Evolutionary conservation across 2,888 invertebrate species (phyloP).

Genomic region (Eurois occulta): DNA sequence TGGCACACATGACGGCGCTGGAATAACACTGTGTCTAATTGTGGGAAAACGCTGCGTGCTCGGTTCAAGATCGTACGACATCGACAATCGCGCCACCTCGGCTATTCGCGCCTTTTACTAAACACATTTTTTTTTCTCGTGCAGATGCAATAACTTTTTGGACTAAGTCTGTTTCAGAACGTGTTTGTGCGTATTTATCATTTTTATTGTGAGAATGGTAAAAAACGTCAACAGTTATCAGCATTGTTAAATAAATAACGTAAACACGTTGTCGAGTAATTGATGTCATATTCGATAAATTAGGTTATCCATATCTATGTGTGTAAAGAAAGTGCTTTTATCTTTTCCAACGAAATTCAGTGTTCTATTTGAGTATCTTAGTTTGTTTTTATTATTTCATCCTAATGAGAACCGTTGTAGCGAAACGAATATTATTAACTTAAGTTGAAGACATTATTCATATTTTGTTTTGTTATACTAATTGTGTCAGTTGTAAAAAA

Average conservation of each 20-base stretch:
- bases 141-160: constrained; percentile 46
- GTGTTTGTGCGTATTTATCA: constrained; percentile 20
- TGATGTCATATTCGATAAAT: constrained; percentile 49
- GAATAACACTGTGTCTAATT: constrained; percentile 68
- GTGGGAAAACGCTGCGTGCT: constrained; percentile 71
- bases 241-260: constrained; percentile 24
- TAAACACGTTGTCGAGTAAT: constrained; percentile 28
- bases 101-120: constrained; percentile 71
- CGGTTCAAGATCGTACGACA: constrained; percentile 80
- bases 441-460: not conserved
- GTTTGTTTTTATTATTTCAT: not conserved
- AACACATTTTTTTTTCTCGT: constrained; percentile 65
- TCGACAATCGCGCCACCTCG: constrained; percentile 81
- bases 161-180: constrained; percentile 26
- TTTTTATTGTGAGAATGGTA: constrained; percentile 19
- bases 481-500: not conserved
- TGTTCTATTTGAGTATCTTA: not conserved
- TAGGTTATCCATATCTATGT: constrained; percentile 31
- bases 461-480: not conserved
- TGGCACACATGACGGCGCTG: constrained; percentile 27
- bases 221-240: constrained; percentile 46
- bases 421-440: not conserved
- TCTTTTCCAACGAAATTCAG: not conserved
- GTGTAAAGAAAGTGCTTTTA: constrained; percentile 35
- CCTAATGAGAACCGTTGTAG: not conserved